These are phyloP conservation scores for Eremobia ochroleuca DNA, from an alignment of 2,888 invertebrate species.

Conservation along the genomic window DNA sequence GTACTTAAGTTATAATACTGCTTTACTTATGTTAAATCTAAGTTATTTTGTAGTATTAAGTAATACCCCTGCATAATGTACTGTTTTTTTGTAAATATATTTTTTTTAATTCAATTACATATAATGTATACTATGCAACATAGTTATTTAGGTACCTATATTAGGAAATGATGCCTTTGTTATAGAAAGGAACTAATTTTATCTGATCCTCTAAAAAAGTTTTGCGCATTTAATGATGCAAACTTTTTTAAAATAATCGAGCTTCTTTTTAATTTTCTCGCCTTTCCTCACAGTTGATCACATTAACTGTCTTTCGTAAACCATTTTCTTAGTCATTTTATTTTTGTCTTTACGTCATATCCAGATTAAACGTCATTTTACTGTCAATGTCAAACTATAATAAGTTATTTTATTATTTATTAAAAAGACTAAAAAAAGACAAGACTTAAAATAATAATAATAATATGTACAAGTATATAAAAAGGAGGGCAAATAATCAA, in stretches of 20 bases:
- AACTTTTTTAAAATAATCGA: background rate
- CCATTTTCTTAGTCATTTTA: too few relatives aligned
- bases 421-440: too few relatives aligned
- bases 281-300: background rate
- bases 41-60: conserved; percentile 30
- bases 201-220: background rate
- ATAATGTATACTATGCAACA: background rate
- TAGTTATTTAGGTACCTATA: background rate
- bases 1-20: conserved; percentile 45
- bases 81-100: conserved; percentile 11
- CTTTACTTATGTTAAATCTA: conserved; percentile 31
- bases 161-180: background rate
- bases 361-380: too few relatives aligned
- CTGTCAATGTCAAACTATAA: too few relatives aligned
- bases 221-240: background rate
- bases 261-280: background rate
- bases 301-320: too few relatives aligned
- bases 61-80: background rate
- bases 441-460: too few relatives aligned
- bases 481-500: too few relatives aligned
- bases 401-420: too few relatives aligned
- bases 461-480: too few relatives aligned
- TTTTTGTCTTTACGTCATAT: too few relatives aligned
- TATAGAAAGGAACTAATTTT: background rate
- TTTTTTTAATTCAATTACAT: background rate